Conservation (phyloP, 2,797 vertebrate species). For the Furcifer pardalis region DNA sequence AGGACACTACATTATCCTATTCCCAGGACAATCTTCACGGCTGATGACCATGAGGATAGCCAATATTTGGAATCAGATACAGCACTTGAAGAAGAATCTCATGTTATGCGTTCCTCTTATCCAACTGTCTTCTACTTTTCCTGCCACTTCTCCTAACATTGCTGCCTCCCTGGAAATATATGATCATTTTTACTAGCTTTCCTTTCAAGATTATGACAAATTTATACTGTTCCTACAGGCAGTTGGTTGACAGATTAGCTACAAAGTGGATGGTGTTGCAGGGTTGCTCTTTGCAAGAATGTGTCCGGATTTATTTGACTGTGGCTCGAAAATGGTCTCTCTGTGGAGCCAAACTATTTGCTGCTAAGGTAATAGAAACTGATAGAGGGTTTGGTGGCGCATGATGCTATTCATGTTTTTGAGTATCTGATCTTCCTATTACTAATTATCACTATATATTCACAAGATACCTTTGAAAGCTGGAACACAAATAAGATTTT, state of each 20-base stretch:
- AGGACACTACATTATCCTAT: no score
- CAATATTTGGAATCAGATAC: no score
- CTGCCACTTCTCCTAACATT: no score
- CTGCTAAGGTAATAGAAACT: slow-evolving; percentile 83
- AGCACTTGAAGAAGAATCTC: no score
- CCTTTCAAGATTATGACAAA: slow-evolving; percentile 7
- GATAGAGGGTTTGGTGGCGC: neutral
- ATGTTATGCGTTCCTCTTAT: no score
- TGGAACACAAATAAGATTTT: neutral
- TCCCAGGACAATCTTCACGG: no score
- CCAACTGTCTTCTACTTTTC: no score
- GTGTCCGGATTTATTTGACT: slow-evolving; percentile 91
- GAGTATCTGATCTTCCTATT: slow-evolving; percentile 9
- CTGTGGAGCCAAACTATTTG: slow-evolving; percentile 93
- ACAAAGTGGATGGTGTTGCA: slow-evolving; percentile 89
- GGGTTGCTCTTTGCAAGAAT: slow-evolving; percentile 88
- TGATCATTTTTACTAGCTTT: neutral
- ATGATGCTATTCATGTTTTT: neutral
- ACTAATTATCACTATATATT: slow-evolving; percentile 42
- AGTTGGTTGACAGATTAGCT: slow-evolving; percentile 82
- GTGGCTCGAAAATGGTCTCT: slow-evolving; percentile 94
- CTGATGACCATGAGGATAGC: no score
- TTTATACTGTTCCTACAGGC: slow-evolving; percentile 74
- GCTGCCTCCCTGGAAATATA: neutral
- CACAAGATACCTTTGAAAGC: slow-evolving; percentile 9